Evolutionary conservation across 2,113 vertebrate species (phyloP).

Genomic region (Thermophis baileyi): DNA sequence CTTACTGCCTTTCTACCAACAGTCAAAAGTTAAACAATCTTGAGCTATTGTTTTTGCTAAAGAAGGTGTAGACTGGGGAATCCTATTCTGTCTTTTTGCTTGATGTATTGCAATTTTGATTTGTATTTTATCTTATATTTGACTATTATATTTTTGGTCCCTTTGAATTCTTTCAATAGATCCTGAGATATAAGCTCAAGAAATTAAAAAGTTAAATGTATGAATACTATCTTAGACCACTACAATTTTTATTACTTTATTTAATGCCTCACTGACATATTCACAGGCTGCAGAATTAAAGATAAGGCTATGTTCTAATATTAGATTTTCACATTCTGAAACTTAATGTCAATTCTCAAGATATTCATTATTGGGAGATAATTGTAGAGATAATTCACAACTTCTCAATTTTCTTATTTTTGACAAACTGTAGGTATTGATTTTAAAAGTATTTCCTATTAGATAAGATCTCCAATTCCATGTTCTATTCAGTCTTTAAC

Average conservation of each 20-base stretch:
- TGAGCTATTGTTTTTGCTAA: neutral
- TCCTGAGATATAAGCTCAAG: neutral
- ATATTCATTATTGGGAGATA: neutral
- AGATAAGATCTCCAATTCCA: neutral
- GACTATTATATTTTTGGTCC: neutral
- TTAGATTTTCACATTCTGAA: conserved; percentile 1
- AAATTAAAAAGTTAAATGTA: neutral
- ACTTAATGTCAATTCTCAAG: neutral
- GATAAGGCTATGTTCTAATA: neutral
- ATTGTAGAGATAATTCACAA: neutral
- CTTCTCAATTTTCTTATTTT: neutral
- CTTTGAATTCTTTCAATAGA: neutral
- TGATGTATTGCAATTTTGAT: neutral
- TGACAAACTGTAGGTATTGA: neutral
- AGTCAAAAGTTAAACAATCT: neutral
- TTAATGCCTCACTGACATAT: neutral
- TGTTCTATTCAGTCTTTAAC: neutral
- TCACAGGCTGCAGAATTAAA: neutral
- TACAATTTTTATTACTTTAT: neutral
- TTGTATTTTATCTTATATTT: neutral
- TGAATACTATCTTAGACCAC: neutral
- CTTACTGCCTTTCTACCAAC: neutral
- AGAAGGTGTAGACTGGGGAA: neutral
- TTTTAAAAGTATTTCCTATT: neutral
- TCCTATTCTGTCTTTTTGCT: neutral